phyloP scores from a whole-genome alignment of 2,113 vertebrate genomes.

The Pedetes capensis region DNA sequence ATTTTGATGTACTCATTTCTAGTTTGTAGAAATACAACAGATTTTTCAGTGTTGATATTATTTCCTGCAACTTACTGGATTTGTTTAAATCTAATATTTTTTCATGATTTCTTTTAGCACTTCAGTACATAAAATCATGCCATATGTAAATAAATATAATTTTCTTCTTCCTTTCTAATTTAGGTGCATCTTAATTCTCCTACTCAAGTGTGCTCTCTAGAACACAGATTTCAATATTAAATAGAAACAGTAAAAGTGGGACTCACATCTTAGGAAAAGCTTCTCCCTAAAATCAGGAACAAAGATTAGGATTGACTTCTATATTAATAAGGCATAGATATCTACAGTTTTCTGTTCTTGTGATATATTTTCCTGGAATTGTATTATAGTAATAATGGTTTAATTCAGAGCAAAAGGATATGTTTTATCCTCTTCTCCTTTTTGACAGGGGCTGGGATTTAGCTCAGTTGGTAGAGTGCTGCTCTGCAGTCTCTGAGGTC shows the following conservation, averaged over 20 bases:
- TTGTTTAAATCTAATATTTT: no score
- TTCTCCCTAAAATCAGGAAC: background rate
- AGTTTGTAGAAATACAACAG: background rate
- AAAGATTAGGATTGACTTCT: background rate
- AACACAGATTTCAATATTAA: background rate
- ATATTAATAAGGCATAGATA: background rate
- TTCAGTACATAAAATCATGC: background rate
- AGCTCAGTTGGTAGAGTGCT: no score
- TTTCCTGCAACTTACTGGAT: background rate
- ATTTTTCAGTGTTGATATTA: background rate
- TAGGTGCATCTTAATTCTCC: background rate
- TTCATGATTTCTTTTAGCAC: background rate
- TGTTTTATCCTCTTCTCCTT: no score
- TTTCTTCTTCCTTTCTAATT: background rate
- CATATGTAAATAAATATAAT: background rate
- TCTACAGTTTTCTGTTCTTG: background rate
- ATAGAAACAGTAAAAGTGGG: background rate
- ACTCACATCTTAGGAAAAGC: background rate
- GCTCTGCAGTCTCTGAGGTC: no score
- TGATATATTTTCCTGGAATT: background rate
- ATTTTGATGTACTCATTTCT: background rate
- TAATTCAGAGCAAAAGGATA: no score
- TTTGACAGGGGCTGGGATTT: no score
- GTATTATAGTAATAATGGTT: background rate
- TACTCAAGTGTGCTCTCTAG: background rate